Conservation (phyloP, 1,140 invertebrate species). For the Atopsyche davidsoni region DNA sequence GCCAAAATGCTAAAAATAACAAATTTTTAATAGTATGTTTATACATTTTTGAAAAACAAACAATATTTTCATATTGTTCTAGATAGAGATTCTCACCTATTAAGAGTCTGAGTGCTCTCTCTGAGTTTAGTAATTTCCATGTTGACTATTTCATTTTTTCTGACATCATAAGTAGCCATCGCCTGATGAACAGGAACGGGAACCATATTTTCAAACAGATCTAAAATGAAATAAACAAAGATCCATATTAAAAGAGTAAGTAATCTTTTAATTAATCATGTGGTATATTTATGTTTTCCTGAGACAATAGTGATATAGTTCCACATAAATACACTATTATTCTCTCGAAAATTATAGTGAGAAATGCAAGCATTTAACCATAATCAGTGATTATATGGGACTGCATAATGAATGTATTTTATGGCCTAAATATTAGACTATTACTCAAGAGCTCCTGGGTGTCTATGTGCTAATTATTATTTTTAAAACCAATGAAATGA, state of each 20-base stretch:
- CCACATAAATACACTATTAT: too few relatives aligned
- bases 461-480: too few relatives aligned
- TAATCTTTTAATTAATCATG: background rate
- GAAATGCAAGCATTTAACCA: too few relatives aligned
- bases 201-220: constrained; percentile 82
- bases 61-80: constrained; percentile 3
- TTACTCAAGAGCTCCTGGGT: too few relatives aligned
- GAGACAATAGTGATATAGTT: too few relatives aligned
- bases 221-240: constrained; percentile 46
- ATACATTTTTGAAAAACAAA: constrained; percentile 4
- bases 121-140: constrained; percentile 73
- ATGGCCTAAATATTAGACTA: too few relatives aligned
- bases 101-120: constrained; percentile 85
- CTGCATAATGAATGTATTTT: too few relatives aligned
- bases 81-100: constrained; percentile 55
- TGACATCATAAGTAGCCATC: constrained; percentile 72
- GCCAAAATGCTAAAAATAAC: constrained; percentile 69
- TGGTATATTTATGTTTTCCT: too few relatives aligned
- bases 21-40: constrained; percentile 12
- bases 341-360: too few relatives aligned
- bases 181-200: constrained; percentile 89
- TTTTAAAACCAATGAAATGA: too few relatives aligned
- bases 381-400: too few relatives aligned
- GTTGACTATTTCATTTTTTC: constrained; percentile 75
- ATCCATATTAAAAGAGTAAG: constrained; percentile 2